Evolutionary conservation across 2,113 vertebrate genomes (phyloP).

Genomic region (Orcinus orca): DNA sequence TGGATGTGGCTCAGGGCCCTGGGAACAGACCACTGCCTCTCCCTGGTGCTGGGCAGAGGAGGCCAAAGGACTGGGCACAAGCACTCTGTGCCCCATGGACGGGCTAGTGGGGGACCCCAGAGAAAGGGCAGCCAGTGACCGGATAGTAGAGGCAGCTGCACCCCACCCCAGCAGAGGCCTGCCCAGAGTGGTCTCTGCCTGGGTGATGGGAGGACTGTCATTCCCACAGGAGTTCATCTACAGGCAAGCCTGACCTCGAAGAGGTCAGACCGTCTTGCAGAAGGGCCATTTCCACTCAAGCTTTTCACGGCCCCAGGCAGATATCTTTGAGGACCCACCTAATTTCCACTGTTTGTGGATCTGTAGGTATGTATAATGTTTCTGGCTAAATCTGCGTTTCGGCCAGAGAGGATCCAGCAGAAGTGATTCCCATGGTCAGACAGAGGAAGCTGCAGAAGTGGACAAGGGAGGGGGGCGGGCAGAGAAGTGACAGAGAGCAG

Average conservation of each 20-base stretch:
- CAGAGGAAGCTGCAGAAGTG: background rate
- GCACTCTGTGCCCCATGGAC: background rate
- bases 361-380: background rate
- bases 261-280: background rate
- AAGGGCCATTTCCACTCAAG: background rate
- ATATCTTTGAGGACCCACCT: background rate
- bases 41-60: background rate
- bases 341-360: background rate
- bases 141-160: slow-evolving; percentile 4
- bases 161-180: background rate
- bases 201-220: background rate
- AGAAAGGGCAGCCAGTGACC: background rate
- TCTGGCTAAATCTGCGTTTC: background rate
- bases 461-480: background rate
- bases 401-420: background rate
- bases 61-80: background rate
- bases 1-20: slow-evolving; percentile 84
- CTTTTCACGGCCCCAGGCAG: background rate
- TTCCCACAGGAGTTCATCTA: background rate
- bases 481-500: background rate
- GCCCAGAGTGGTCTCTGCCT: background rate
- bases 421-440: background rate
- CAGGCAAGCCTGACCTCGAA: background rate
- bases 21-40: background rate
- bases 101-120: background rate